These are phyloP conservation scores for Hylomyscus alleni DNA, from an alignment of 2,797 vertebrate species.

Conservation along the genomic window DNA sequence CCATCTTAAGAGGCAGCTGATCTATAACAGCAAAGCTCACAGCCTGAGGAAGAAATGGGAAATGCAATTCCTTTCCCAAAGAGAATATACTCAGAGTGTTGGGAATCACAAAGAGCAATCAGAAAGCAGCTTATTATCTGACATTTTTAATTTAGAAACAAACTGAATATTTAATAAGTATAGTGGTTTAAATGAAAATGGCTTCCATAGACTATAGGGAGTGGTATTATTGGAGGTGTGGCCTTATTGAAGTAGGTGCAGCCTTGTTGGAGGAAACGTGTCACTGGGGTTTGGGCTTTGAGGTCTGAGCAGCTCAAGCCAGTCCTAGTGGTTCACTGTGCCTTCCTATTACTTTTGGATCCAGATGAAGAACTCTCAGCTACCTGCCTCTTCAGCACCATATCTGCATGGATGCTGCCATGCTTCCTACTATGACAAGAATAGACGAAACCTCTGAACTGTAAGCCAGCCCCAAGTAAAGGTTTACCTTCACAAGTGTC, in stretches of 20 bases:
- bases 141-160: slow-evolving; percentile 72
- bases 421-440: not conserved
- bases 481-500: not conserved
- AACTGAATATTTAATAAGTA: slow-evolving; percentile 1
- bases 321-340: not conserved
- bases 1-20: slow-evolving; percentile 51
- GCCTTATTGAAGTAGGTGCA: not conserved
- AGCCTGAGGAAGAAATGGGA: slow-evolving; percentile 47
- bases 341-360: not conserved
- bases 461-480: not conserved
- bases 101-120: slow-evolving; percentile 51
- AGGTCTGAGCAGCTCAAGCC: not conserved
- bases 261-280: not conserved
- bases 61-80: slow-evolving; percentile 48
- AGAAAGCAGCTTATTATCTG: slow-evolving; percentile 53
- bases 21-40: slow-evolving; percentile 59
- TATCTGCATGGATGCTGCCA: not conserved
- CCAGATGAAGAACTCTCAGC: not conserved
- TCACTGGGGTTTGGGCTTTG: not conserved
- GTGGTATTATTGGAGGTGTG: not conserved
- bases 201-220: not conserved
- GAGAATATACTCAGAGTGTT: slow-evolving; percentile 69
- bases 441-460: not conserved
- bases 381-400: not conserved
- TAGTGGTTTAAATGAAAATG: not conserved